Evolutionary conservation across 30 jellyfish, hydroid and myxozoan genomes (phyloP).

Genomic region (Turritopsis dohrnii): DNA sequence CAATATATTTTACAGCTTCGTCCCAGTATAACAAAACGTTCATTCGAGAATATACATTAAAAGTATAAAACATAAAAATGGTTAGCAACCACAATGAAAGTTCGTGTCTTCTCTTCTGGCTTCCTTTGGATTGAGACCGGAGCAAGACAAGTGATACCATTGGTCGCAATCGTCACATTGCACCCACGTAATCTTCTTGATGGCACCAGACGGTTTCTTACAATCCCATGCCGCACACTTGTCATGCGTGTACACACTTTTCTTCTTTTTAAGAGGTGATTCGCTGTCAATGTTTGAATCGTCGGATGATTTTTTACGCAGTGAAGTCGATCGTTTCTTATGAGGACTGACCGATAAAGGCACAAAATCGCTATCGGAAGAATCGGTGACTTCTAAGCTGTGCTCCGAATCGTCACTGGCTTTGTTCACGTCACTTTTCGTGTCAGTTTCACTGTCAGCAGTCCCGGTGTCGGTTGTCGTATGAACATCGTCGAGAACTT

Average conservation of each 20-base stretch:
- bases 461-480: neutral
- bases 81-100: slow-evolving; percentile 54
- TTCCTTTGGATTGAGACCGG: slow-evolving; percentile 45
- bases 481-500: neutral
- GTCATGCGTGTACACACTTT: slow-evolving; percentile 31
- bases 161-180: slow-evolving; percentile 74
- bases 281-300: neutral
- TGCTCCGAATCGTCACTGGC: neutral
- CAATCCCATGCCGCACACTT: slow-evolving; percentile 61
- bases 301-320: neutral
- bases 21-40: no score
- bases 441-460: neutral
- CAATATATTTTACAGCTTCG: no score
- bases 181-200: slow-evolving; percentile 56
- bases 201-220: slow-evolving; percentile 46
- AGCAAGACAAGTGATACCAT: slow-evolving; percentile 68
- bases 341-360: neutral
- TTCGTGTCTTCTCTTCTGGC: slow-evolving; percentile 43
- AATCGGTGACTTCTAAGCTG: slow-evolving; percentile 16
- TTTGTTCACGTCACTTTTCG: neutral
- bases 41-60: neutral
- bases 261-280: neutral
- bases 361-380: slow-evolving; percentile 7
- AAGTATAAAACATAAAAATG: neutral
- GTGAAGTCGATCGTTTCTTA: neutral